Percentiles rank a stretch among this genome's conserved stretches.
These are phyloP conservation scores for Manis crassicaudata DNA, from an alignment of 2,797 vertebrate genomes.

Conservation along the genomic window DNA sequence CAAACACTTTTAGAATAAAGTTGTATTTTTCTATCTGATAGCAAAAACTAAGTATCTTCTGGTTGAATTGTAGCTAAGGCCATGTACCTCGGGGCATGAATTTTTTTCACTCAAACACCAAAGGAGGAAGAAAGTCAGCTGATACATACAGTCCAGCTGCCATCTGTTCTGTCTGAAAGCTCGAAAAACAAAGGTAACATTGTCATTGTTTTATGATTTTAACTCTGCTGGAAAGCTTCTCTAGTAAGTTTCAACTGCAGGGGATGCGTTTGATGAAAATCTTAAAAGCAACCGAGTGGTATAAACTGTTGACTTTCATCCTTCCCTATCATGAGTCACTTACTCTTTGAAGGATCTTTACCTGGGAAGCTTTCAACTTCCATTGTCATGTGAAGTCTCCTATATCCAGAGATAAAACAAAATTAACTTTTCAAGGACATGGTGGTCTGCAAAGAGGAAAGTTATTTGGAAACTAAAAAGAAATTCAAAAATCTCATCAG, in stretches of 20 bases:
- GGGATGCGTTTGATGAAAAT: slow-evolving; percentile 89
- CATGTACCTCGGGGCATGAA: slow-evolving; percentile 58
- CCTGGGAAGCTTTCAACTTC: slow-evolving; percentile 87
- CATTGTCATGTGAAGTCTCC: slow-evolving; percentile 84
- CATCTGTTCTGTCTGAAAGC: slow-evolving; percentile 79
- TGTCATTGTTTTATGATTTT: slow-evolving; percentile 87
- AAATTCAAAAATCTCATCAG: slow-evolving; percentile 73
- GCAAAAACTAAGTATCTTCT: slow-evolving; percentile 35
- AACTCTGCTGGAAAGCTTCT: slow-evolving; percentile 87
- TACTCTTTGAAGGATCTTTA: slow-evolving; percentile 89
- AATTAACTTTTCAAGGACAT: slow-evolving; percentile 89
- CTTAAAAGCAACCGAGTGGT: slow-evolving; percentile 87
- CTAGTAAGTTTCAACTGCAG: slow-evolving; percentile 86
- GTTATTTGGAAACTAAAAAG: slow-evolving; percentile 81
- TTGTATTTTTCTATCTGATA: not conserved
- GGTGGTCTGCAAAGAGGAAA: slow-evolving; percentile 82
- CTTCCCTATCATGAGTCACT: slow-evolving; percentile 85
- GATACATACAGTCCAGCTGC: slow-evolving; percentile 69
- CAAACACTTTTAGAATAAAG: slow-evolving; percentile 44
- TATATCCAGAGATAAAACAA: slow-evolving; percentile 85
- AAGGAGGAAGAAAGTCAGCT: slow-evolving; percentile 71
- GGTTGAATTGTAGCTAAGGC: slow-evolving; percentile 43
- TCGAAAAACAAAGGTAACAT: slow-evolving; percentile 82
- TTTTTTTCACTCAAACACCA: not conserved
- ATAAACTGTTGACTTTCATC: slow-evolving; percentile 89